phyloP scores from a whole-genome alignment of 1,140 invertebrate genomes.

The Drosophila sp. region DNA sequence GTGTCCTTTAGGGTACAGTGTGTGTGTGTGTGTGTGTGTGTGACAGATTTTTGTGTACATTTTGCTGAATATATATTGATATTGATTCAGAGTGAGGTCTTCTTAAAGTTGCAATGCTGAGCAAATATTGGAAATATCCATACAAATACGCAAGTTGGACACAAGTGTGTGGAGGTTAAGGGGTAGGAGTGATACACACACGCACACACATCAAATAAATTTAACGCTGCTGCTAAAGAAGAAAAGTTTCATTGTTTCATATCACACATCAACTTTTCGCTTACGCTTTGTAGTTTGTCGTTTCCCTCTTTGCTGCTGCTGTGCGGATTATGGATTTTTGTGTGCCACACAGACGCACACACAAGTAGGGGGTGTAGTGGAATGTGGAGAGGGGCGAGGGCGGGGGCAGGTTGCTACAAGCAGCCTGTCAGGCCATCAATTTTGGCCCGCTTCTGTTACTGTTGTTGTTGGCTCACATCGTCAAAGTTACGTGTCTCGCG shows the following conservation, averaged over 20 bases:
- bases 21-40: neutral
- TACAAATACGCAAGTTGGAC: slow-evolving; percentile 19
- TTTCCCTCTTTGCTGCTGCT: slow-evolving; percentile 70
- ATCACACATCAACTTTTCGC: slow-evolving; percentile 16
- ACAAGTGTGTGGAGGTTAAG: slow-evolving; percentile 5
- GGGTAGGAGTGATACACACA: neutral
- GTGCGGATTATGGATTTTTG: slow-evolving; percentile 79
- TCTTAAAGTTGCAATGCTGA: slow-evolving; percentile 65
- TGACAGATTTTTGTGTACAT: slow-evolving; percentile 32
- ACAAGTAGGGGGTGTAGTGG: neutral
- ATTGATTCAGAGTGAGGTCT: slow-evolving; percentile 25
- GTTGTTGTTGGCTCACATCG: slow-evolving; percentile 22
- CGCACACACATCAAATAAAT: slow-evolving; percentile 53
- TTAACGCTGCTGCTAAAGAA: slow-evolving; percentile 47
- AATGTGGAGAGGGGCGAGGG: neutral
- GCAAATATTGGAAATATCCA: slow-evolving; percentile 61
- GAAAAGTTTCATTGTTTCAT: slow-evolving; percentile 78
- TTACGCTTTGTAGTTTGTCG: slow-evolving; percentile 77
- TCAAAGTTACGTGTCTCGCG: slow-evolving; percentile 11
- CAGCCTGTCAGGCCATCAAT: slow-evolving; percentile 72
- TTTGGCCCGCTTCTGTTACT: slow-evolving; percentile 51
- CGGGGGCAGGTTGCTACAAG: neutral
- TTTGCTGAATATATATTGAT: slow-evolving; percentile 11
- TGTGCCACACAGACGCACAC: slow-evolving; percentile 51
- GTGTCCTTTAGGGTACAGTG: no score